phyloP scores from a whole-genome alignment of 1,140 invertebrate species.

The Globodera rostochiensis region DNA sequence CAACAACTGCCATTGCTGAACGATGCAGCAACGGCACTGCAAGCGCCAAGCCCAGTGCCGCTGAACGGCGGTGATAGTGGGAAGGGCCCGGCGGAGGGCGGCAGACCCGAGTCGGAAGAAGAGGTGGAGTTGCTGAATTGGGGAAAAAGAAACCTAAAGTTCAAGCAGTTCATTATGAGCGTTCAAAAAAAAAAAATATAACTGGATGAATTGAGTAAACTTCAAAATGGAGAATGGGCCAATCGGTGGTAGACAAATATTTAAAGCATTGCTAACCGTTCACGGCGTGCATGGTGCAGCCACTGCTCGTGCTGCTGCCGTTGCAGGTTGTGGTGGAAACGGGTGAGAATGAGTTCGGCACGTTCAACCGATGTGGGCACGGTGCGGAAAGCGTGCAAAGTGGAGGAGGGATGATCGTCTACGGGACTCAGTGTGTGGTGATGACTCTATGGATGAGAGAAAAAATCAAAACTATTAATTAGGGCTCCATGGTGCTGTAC shows the following conservation, averaged over 20 bases:
- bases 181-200: no score
- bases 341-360: not conserved
- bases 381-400: not conserved
- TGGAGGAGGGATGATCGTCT: not conserved
- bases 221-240: no score
- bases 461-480: no score
- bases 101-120: constrained; percentile 45
- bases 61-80: constrained; percentile 44
- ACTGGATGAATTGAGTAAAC: no score
- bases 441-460: no score
- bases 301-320: not conserved
- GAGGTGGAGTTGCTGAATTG: constrained; percentile 38
- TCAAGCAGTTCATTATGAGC: no score
- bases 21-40: not conserved
- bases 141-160: no score
- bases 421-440: not conserved
- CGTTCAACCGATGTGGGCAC: not conserved
- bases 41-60: not conserved
- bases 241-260: no score
- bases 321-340: not conserved
- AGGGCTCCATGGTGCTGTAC: no score
- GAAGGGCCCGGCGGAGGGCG: constrained; percentile 34
- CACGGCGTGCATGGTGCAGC: not conserved
- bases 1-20: not conserved
- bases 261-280: not conserved